Base-by-base conservation (phyloP, 2,888 invertebrate genomes). In the Volucella inflata region DNA sequence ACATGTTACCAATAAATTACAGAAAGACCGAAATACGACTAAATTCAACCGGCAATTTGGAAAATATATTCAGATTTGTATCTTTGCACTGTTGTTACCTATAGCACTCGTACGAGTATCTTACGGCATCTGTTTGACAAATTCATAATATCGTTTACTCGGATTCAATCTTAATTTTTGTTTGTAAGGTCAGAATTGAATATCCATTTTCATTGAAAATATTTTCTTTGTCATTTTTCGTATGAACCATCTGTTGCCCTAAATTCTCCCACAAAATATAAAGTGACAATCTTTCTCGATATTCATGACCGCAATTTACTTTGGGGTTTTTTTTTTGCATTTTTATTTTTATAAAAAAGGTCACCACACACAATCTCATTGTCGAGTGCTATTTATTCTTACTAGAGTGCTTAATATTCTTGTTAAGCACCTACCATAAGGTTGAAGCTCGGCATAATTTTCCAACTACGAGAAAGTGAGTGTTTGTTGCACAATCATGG, bases 251-350 rank as follows among this genome's bases (percentile, higher is more conserved):
- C 67, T 76, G 76, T 44, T 76, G 67, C 30, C 36, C 70, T 42
- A 12, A 50, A 42, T 76, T 46, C 36, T 9, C 40, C 44, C 40
- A 36, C 36, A 11, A n/a, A 30, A n/a, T 40, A 30, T 10, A 55
- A 75, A 44, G 51, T 68, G 51, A 53, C 60, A 60, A 36, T 11
- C 59, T 16, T 51, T 36, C 51, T 42, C 42, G n/a, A 48, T 51
- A 60, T 17, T 68, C 60, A 16, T 68, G 51, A 76, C 76, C 76
- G 36, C 51, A 68, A 68, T 75, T 67, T 50, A 42, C 48, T 57
- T 42, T 3, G 14, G 48, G 38, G 0, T 0, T 21, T 30, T 53
- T n/a, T 50, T 51, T 11, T 50, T 51, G 6, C 42, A 11, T 21
- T n/a, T 21, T 53, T 44, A 21, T 38, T 30, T 30, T 65, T 12